These are phyloP conservation scores for Meloidogyne chitwoodi DNA, from an alignment of 1,140 invertebrate species.

Conservation along the genomic window DNA sequence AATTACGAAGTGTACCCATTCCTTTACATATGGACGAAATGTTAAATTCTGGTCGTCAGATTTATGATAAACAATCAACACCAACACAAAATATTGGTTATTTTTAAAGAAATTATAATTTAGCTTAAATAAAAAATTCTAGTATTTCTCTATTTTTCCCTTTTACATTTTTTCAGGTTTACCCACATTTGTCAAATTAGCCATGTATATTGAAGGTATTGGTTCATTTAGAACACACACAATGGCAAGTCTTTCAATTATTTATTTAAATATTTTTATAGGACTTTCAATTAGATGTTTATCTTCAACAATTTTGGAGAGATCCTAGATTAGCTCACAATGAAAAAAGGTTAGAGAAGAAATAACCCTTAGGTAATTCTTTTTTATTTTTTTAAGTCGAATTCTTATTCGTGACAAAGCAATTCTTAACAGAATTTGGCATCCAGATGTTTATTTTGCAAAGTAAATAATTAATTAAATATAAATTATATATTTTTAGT, in stretches of 20 bases:
- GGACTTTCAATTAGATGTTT: slow-evolving; percentile 69
- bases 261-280: slow-evolving; percentile 44
- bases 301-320: slow-evolving; percentile 66
- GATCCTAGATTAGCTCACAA: slow-evolving; percentile 64
- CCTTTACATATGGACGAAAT: slow-evolving; percentile 53
- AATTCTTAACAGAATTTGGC: slow-evolving; percentile 62
- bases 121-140: no score
- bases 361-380: not conserved
- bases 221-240: slow-evolving; percentile 54
- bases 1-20: slow-evolving; percentile 41
- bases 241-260: slow-evolving; percentile 30
- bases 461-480: slow-evolving; percentile 28
- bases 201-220: slow-evolving; percentile 59
- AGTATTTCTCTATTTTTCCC: no score
- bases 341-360: slow-evolving; percentile 38
- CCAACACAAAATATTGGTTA: slow-evolving; percentile 45
- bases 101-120: no score
- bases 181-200: slow-evolving; percentile 53
- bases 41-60: slow-evolving; percentile 44
- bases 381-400: slow-evolving; percentile 58
- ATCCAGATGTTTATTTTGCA: slow-evolving; percentile 60
- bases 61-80: slow-evolving; percentile 57
- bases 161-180: no score
- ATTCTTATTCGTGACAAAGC: slow-evolving; percentile 66
- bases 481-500: not conserved